Base-by-base conservation (phyloP, 2,888 invertebrate genomes). In the Heliconius hortense region DNA sequence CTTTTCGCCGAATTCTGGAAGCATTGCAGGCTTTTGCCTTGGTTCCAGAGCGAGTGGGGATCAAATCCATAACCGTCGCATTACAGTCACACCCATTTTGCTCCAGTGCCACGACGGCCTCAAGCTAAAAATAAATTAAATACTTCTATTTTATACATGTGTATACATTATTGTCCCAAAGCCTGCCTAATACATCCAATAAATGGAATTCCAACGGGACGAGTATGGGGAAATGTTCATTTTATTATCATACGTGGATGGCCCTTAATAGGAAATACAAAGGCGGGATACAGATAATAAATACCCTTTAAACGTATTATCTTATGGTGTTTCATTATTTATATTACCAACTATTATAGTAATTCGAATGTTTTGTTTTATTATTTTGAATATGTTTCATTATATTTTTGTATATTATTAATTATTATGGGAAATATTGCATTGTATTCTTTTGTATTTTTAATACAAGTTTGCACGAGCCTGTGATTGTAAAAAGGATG, bases 161-260 rank as follows among this genome's bases (percentile, higher is more conserved):
- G 2, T 28, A 67, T 76, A 53, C 62, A 73, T 75, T 75, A 73
- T 73, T 75, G 31, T 73, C 39, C 67, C 62, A 74, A 72, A 67
- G 64, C 63, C 63, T 48, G 39, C 35, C 43, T 39, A 72, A 77
- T 78, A 84, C 86, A 87, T 86, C 84, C 83, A 86, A 87, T 86
- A 88, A 88, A 87, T 88, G 83, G 85, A 84, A 88, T 88, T 87
- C 86, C 87, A 80, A 83, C 82, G 83, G 84, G 84, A 84, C 82
- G 48, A 48, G 80, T 75, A 78, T 26, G 77, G 79, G 79, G 81
- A 80, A 81, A 82, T 78, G 81, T 79, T 81, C 81, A 82, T 79
- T 82, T 85, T 84, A 82, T 82, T 83, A 83, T 82, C 82, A 84
- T 84, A 85, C 82, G 82, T 80, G 76, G 83, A 82, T 80, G 80